phyloP scores from a whole-genome alignment of 2,797 vertebrate genomes.

The Pteropus rufus region DNA sequence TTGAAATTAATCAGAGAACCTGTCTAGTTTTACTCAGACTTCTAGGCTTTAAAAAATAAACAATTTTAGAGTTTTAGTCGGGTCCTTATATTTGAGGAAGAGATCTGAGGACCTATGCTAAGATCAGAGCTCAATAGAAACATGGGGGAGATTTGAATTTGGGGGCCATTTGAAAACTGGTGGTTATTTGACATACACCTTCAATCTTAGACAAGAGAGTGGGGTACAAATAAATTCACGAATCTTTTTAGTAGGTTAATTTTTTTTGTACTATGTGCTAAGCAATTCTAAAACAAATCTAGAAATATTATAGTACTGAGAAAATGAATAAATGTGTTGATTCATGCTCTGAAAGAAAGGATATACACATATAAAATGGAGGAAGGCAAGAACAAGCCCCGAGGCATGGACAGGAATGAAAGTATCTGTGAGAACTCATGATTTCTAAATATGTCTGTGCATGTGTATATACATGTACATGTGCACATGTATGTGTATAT shows the following conservation, averaged over 20 bases:
- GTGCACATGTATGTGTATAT: not conserved
- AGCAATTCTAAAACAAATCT: not conserved
- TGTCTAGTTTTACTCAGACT: not conserved
- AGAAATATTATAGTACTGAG: not conserved
- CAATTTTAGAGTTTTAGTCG: not conserved
- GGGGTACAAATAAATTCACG: not conserved
- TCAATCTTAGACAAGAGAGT: not conserved
- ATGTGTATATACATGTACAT: not conserved
- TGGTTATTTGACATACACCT: not conserved
- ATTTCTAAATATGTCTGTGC: not conserved
- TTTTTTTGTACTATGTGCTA: not conserved
- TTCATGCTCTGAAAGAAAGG: not conserved
- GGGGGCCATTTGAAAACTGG: not conserved
- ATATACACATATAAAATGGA: not conserved
- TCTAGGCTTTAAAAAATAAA: not conserved
- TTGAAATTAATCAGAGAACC: not conserved
- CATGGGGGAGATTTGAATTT: not conserved
- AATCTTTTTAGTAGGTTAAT: not conserved
- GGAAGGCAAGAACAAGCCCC: not conserved
- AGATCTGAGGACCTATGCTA: not conserved
- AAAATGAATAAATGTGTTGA: not conserved
- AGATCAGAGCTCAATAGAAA: not conserved
- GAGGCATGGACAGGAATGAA: not conserved
- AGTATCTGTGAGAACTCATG: not conserved
- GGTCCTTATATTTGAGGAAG: not conserved